A percentile compares a stretch with the other conserved stretches of the same genome.
Evolutionary conservation across 2,888 invertebrate species (phyloP).

Genomic region (Eupithecia pulchellata): DNA sequence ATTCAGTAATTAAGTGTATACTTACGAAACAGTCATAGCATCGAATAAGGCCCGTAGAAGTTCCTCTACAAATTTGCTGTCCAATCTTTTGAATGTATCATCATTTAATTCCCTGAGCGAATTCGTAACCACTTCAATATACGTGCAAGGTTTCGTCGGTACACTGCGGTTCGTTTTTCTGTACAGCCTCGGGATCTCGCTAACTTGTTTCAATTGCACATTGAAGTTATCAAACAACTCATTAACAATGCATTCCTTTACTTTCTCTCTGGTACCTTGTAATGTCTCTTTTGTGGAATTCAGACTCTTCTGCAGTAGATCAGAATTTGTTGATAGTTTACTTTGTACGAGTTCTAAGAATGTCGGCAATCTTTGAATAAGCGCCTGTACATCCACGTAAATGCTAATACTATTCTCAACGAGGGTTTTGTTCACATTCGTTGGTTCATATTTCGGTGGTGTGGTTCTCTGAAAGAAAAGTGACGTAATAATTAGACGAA

Average conservation of each 20-base stretch:
- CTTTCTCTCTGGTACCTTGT: slow-evolving; percentile 60
- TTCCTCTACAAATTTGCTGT: slow-evolving; percentile 64
- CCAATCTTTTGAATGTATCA: slow-evolving; percentile 72
- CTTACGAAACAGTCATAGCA: slow-evolving; percentile 85
- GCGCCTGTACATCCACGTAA: slow-evolving; percentile 65
- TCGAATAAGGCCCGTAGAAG: slow-evolving; percentile 76
- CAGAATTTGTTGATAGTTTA: slow-evolving; percentile 62
- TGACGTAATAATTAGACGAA: neutral
- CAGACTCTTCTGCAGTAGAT: slow-evolving; percentile 63
- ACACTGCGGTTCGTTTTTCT: slow-evolving; percentile 95
- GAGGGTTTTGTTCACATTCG: slow-evolving; percentile 66
- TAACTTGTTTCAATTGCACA: slow-evolving; percentile 91
- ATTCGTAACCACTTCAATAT: slow-evolving; percentile 88
- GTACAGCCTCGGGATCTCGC: slow-evolving; percentile 96
- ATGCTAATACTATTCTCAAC: slow-evolving; percentile 74
- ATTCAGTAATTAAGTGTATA: slow-evolving; percentile 40
- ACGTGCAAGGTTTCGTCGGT: slow-evolving; percentile 92
- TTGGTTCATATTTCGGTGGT: slow-evolving; percentile 62
- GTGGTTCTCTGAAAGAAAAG: slow-evolving; percentile 62
- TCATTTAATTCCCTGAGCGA: slow-evolving; percentile 86
- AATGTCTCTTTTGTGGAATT: slow-evolving; percentile 62
- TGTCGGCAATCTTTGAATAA: slow-evolving; percentile 64
- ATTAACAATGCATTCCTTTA: slow-evolving; percentile 72
- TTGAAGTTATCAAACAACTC: slow-evolving; percentile 78
- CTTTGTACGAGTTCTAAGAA: slow-evolving; percentile 62